These are phyloP conservation scores for Oreocharis arfaki DNA, from an alignment of 2,113 vertebrate genomes.

Conservation along the genomic window DNA sequence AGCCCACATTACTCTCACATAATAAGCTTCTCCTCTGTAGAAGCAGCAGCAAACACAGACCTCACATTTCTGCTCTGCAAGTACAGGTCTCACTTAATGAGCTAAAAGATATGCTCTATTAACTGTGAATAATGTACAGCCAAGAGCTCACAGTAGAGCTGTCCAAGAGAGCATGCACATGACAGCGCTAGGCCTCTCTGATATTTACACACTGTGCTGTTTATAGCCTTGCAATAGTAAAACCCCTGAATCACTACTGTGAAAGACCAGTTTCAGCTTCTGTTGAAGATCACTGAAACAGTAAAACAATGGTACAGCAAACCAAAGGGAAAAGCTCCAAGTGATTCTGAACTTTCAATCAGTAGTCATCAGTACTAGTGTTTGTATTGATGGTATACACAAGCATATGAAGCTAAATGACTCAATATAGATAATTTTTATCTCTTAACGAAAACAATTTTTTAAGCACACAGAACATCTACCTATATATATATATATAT, in stretches of 20 bases:
- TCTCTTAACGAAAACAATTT: not conserved
- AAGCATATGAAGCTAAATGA: not conserved
- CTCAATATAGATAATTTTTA: not conserved
- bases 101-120: not conserved
- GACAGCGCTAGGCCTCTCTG: not conserved
- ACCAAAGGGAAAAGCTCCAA: not conserved
- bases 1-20: not conserved
- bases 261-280: not conserved
- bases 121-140: not conserved
- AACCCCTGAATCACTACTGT: fast-evolving
- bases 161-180: not conserved
- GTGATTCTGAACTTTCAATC: not conserved
- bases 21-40: not conserved
- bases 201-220: not conserved
- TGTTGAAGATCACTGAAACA: not conserved
- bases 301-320: fast-evolving
- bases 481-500: not conserved
- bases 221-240: not conserved
- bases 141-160: not conserved
- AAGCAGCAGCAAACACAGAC: not conserved
- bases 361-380: not conserved
- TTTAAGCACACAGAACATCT: not conserved
- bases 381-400: not conserved
- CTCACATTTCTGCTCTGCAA: not conserved
- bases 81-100: not conserved